Base-by-base conservation (phyloP, 2,888 invertebrate species). In the Zaprionus lineosus region DNA sequence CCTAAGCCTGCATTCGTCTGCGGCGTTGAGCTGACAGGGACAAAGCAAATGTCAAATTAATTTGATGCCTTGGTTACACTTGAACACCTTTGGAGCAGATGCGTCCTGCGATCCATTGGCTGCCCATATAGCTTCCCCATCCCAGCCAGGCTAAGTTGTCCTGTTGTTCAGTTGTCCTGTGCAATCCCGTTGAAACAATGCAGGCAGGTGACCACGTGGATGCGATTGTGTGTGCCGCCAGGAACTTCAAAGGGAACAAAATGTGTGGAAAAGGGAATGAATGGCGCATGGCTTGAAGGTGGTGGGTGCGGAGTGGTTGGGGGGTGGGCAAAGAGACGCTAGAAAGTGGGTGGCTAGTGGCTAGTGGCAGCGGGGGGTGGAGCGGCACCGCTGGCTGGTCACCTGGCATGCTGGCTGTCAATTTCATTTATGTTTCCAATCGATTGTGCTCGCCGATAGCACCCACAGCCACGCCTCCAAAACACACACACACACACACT, bases 381-480 rank as follows among this genome's bases (percentile, higher is more conserved):
- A 34, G 31, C 15, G 15, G 14, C 8, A 56, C 46, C 56, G 12
- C 7, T 55, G 53, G 59, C 63, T 58, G 74, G 66, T 65, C 78
- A 81, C 83, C 78, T 75, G 74, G 67, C 69, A 74, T 69, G 77
- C 71, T 61, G 74, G 82, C 82, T 82, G 81, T 82, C 81, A 86
- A 74, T 86, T 82, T 86, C 85, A 82, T 86, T 82, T 82, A 86
- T 78, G 86, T 74, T 82, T 84, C 67, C 86, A 82, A 82, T 82
- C 86, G 86, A 82, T 82, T 82, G 52, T 70, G 60, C 58, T 26
- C 47, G 43, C 28, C 68, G 55, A 60, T 68, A 73, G 59, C 50
- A 43, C 34, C 60, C 71, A 55, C 65, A 60, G 48, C 41, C 48
- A 74, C 51, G 48, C 57, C 61, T 36, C 34, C 34, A 24, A 12